Evolutionary conservation across 2,113 vertebrate species (phyloP), one percentile per base, ranked within the genome.

Genomic region (Hucho hucho): DNA sequence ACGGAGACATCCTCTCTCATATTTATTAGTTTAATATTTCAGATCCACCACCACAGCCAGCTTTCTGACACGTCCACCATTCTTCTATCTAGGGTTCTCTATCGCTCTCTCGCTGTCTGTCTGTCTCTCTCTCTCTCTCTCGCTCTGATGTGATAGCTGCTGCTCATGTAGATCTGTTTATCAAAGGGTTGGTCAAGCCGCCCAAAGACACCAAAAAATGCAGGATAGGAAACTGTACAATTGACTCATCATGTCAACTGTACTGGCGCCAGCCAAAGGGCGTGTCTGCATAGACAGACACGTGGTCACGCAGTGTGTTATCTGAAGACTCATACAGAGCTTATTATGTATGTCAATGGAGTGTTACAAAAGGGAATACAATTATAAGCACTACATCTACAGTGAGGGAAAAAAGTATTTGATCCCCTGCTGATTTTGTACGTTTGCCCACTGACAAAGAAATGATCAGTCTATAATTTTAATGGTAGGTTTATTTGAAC

Each of bases 11-110:
- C 83, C 82, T 83, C 79, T 79, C 28, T 75, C 29, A 61, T 81
- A 80, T 91, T 90, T 88, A 89, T 86, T 75, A 81, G 79, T 83
- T 87, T 81, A 75, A 89, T 85, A 88, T 88, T 78, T 85, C 72
- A 70, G 70, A 58, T 77, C 75, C 49, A 74, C 25, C 74, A 84
- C 26, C 75, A 68, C 53, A 63, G 80, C 78, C 77, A 87, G 76
- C 81, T 56, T 25, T 61, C 69, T 74, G 72, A 76, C 76, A 83
- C 37, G 37, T 72, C 70, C 61, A 22, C 70, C 70, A 68, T 81
- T 61, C 82, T 73, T 75, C 71, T 66, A n/a, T 80, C 64, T 29
- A 66, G 71, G 70, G 37, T 43, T 43, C 6, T 43, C 9, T 43
- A 2, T 43, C 37, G 0, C 37, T 43, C 37, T 43, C 2, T 43